A percentile compares a stretch with the other conserved stretches of the same genome.
phyloP scores from a whole-genome alignment of 64 coral and sea anemone genomes.

The Montipora cactus region DNA sequence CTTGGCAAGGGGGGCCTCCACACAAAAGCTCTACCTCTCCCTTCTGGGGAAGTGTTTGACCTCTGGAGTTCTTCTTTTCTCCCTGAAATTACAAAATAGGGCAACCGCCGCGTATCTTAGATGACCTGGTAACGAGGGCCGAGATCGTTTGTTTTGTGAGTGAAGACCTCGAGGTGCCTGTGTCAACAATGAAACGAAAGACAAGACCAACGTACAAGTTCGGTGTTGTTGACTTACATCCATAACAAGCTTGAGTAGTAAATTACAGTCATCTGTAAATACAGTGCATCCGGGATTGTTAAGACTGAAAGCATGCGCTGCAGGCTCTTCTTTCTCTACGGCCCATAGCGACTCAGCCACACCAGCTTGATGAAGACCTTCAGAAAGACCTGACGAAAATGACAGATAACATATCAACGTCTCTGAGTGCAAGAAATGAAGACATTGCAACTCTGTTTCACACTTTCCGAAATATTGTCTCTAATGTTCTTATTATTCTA shows the following conservation, averaged over 20 bases:
- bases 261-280: constrained; percentile 97
- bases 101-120: background rate
- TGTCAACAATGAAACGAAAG: too few species aligned
- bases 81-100: constrained; percentile 57
- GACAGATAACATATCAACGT: background rate
- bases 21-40: constrained; percentile 97
- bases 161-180: too few species aligned
- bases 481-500: too few species aligned
- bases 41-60: constrained; percentile 89
- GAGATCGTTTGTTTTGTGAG: too few species aligned
- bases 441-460: too few species aligned
- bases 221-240: constrained; percentile 64
- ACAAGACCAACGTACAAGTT: too few species aligned
- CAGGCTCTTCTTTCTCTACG: constrained; percentile 94
- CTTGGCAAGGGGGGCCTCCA: constrained; percentile 97
- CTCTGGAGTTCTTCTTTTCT: constrained; percentile 85
- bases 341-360: constrained; percentile 93
- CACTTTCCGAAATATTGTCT: too few species aligned
- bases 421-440: too few species aligned
- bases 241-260: constrained; percentile 87
- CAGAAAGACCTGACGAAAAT: constrained; percentile 78
- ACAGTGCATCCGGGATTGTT: constrained; percentile 89
- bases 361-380: constrained; percentile 94
- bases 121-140: too few species aligned
- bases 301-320: constrained; percentile 78